phyloP scores from a whole-genome alignment of 2,797 vertebrate genomes.

The Pygocentrus nattereri region DNA sequence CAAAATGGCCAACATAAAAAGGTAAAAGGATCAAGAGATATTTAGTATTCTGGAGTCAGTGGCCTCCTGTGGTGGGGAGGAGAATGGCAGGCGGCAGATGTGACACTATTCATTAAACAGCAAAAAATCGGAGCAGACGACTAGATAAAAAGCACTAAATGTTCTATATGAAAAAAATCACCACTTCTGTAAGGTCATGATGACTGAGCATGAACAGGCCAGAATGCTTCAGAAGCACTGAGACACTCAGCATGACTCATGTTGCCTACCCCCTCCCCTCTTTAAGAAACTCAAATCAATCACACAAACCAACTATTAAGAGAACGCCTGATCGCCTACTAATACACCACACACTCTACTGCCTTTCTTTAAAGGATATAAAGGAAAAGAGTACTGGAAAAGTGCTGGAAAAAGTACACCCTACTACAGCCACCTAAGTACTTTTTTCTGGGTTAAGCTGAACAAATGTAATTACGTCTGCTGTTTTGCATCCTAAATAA shows the following conservation, averaged over 20 bases:
- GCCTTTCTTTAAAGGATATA: background rate
- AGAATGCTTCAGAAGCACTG: background rate
- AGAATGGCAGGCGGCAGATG: no score
- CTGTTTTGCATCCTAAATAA: conserved; percentile 41
- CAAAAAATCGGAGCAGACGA: background rate
- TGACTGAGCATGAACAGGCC: background rate
- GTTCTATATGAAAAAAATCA: background rate
- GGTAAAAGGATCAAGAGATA: no score
- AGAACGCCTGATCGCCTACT: background rate
- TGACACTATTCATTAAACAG: background rate
- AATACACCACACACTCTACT: background rate
- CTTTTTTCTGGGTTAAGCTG: conserved; percentile 64
- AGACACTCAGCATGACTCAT: background rate
- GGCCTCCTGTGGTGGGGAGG: no score
- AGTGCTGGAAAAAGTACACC: background rate
- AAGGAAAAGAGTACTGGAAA: background rate
- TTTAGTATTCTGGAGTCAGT: no score
- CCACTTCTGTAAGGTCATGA: background rate
- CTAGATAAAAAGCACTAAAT: background rate
- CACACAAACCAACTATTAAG: background rate
- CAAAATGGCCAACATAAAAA: no score
- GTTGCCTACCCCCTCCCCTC: background rate
- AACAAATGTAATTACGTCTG: conserved; percentile 70
- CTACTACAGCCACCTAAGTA: background rate
- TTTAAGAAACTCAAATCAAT: background rate